These are phyloP conservation scores for Plecotus auritus DNA, from an alignment of 2,113 vertebrate species.

Conservation along the genomic window DNA sequence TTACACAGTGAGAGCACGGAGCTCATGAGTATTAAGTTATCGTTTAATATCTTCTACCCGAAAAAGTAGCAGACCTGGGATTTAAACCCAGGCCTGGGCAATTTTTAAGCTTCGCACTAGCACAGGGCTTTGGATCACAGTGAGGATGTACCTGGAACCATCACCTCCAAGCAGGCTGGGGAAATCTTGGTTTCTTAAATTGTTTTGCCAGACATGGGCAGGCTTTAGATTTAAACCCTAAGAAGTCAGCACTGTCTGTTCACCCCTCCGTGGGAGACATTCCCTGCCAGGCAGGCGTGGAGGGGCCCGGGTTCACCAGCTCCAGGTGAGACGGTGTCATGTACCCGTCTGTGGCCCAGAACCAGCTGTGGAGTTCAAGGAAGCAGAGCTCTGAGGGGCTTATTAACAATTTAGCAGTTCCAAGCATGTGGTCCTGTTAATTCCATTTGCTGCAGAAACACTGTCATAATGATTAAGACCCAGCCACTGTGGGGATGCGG, in stretches of 20 bases:
- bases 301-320: slow-evolving; percentile 10
- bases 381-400: slow-evolving; percentile 29
- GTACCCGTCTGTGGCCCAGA: not conserved
- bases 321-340: not conserved
- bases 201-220: not conserved
- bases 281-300: not conserved
- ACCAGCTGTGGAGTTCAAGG: slow-evolving; percentile 7
- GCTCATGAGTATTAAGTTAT: not conserved
- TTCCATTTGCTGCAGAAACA: slow-evolving; percentile 27
- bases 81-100: not conserved
- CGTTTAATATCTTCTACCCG: not conserved
- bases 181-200: not conserved
- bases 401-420: slow-evolving; percentile 57
- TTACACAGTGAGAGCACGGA: not conserved
- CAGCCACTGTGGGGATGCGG: not conserved
- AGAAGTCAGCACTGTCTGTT: not conserved
- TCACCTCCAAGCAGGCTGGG: not conserved
- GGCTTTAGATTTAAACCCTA: not conserved
- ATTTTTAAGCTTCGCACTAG: not conserved
- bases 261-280: not conserved
- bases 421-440: slow-evolving; percentile 40
- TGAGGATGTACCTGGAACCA: not conserved
- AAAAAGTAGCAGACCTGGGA: not conserved
- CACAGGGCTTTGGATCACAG: not conserved
- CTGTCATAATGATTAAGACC: slow-evolving; percentile 49